Conservation (phyloP, 2,797 vertebrate species). For the Dromococcyx pavoninus region DNA sequence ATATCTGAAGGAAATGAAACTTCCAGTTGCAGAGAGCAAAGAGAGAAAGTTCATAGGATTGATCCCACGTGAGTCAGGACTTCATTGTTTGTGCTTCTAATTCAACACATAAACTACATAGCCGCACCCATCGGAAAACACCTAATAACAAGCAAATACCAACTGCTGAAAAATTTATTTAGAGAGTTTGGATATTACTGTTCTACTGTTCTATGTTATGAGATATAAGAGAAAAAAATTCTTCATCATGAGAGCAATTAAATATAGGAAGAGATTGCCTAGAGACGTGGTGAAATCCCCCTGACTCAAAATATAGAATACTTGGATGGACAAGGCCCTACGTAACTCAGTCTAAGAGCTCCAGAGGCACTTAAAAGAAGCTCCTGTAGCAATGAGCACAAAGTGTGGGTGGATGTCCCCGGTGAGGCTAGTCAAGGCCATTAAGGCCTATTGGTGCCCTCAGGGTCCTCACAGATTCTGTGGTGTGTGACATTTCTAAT, state of each 20-base stretch:
- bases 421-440: neutral
- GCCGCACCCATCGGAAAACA: neutral
- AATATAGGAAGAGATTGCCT: neutral
- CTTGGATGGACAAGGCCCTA: neutral
- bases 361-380: neutral
- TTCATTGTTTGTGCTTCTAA: neutral
- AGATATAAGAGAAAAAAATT: neutral
- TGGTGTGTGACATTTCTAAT: neutral
- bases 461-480: neutral
- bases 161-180: neutral
- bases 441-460: neutral
- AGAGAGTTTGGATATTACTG: neutral
- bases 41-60: neutral
- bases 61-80: neutral
- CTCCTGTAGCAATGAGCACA: neutral
- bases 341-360: neutral
- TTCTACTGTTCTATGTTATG: neutral
- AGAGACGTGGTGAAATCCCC: neutral
- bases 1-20: neutral
- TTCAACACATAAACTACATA: neutral
- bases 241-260: neutral
- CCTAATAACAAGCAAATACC: neutral
- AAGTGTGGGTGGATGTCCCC: neutral
- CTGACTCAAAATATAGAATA: neutral
- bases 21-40: neutral